Conservation (phyloP, 2,113 vertebrate species). For the Cichladusa arquata region DNA sequence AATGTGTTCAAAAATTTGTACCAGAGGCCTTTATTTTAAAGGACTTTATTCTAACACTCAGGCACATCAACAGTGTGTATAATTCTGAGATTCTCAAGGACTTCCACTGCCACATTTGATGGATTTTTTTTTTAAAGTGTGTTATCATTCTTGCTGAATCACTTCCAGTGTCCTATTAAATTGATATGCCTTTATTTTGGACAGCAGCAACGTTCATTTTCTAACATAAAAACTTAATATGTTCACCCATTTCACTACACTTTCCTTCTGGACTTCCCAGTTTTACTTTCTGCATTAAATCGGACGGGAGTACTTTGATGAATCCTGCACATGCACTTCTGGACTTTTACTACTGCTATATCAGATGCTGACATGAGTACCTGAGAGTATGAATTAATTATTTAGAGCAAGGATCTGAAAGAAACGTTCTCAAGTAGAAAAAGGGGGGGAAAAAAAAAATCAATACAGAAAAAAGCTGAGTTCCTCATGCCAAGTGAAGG, state of each 20-base stretch:
- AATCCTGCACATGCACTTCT: background rate
- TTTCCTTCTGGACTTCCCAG: background rate
- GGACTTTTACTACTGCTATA: conserved; percentile 14
- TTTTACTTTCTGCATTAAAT: background rate
- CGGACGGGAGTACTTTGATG: background rate
- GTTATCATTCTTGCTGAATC: conserved; percentile 4
- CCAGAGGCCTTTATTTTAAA: conserved; percentile 24
- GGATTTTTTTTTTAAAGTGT: background rate
- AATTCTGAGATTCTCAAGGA: conserved; percentile 27
- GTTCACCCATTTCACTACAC: background rate
- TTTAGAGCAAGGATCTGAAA: conserved; percentile 24
- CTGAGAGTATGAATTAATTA: conserved; percentile 56
- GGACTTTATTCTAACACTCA: conserved; percentile 24
- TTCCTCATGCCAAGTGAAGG: background rate
- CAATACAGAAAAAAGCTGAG: conserved; percentile 7
- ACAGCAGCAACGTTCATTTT: background rate
- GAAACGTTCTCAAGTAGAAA: background rate
- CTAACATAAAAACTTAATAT: background rate
- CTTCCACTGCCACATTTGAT: background rate
- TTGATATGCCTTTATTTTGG: conserved; percentile 13
- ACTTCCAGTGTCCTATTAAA: conserved; percentile 12
- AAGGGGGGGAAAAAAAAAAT: background rate
- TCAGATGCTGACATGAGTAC: conserved; percentile 16
- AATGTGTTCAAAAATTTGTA: conserved; percentile 28
- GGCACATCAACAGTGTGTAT: background rate